Evolutionary conservation across 2,113 vertebrate genomes (phyloP).

Genomic region (Halcyon senegalensis): DNA sequence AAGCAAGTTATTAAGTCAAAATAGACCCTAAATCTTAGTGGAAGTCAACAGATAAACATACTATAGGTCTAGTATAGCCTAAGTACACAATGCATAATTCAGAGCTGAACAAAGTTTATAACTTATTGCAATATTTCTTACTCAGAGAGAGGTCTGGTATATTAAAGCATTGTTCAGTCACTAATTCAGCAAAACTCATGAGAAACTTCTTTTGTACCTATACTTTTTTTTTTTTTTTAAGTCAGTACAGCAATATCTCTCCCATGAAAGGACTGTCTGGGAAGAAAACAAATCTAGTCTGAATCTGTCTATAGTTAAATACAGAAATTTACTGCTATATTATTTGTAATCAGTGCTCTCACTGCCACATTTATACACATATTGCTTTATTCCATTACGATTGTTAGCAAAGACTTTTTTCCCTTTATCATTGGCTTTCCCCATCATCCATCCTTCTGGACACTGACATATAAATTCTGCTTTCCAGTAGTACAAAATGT

Average conservation of each 20-base stretch:
- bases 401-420: neutral
- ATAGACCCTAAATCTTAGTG: conserved; percentile 81
- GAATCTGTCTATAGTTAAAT: conserved; percentile 47
- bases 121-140: conserved; percentile 73
- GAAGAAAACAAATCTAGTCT: neutral
- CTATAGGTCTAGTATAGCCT: conserved; percentile 73
- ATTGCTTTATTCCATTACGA: neutral
- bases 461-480: neutral
- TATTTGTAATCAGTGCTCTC: neutral
- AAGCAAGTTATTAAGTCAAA: conserved; percentile 81
- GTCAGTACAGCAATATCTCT: neutral
- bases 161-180: conserved; percentile 66
- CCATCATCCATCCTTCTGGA: neutral
- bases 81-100: conserved; percentile 83
- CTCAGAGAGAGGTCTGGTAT: conserved; percentile 61
- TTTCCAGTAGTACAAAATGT: neutral
- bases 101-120: conserved; percentile 75
- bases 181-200: conserved; percentile 66
- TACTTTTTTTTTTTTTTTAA: neutral
- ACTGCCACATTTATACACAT: neutral
- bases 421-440: neutral
- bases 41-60: conserved; percentile 86
- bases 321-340: conserved; percentile 12
- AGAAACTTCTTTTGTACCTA: conserved; percentile 34
- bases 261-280: neutral